Evolutionary conservation across 1,140 invertebrate genomes (phyloP).

Genomic region (Zaprionus africanus): DNA sequence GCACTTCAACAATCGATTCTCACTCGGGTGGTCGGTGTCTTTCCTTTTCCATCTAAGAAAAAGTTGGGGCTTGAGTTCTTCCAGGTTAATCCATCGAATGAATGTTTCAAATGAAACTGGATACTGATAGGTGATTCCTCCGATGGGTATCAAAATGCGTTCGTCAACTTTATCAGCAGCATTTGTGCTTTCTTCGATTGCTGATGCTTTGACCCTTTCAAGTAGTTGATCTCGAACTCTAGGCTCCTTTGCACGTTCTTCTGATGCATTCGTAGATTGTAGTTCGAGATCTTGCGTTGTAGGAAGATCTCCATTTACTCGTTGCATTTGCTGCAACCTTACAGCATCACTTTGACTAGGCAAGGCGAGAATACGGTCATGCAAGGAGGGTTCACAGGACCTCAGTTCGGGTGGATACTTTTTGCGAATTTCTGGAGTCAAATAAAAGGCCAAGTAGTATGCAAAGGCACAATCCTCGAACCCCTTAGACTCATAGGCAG

Average conservation of each 20-base stretch:
- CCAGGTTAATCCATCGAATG: conserved; percentile 13
- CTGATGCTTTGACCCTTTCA: neutral
- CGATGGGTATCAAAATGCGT: neutral
- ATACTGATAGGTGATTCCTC: conserved; percentile 17
- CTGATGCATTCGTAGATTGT: neutral
- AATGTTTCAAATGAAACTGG: conserved; percentile 27
- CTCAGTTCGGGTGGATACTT: conserved; percentile 20
- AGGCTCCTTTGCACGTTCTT: neutral
- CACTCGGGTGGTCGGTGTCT: neutral
- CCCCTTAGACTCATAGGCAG: conserved; percentile 19
- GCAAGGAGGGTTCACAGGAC: neutral
- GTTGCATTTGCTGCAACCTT: conserved; percentile 9
- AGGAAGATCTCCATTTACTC: too few relatives aligned
- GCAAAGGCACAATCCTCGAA: conserved; percentile 40
- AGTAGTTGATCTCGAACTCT: conserved; percentile 32
- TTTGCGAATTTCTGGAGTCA: conserved; percentile 52
- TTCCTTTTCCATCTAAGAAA: neutral
- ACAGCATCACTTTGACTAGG: conserved; percentile 2
- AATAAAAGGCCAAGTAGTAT: conserved; percentile 56
- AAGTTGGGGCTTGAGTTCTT: conserved; percentile 21
- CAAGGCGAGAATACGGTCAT: conserved; percentile 21
- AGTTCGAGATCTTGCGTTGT: neutral
- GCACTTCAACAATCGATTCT: conserved; percentile 4
- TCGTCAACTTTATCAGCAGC: neutral
- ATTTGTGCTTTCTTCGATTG: neutral